phyloP scores from a whole-genome alignment of 2,113 vertebrate species.

The Podiceps cristatus region DNA sequence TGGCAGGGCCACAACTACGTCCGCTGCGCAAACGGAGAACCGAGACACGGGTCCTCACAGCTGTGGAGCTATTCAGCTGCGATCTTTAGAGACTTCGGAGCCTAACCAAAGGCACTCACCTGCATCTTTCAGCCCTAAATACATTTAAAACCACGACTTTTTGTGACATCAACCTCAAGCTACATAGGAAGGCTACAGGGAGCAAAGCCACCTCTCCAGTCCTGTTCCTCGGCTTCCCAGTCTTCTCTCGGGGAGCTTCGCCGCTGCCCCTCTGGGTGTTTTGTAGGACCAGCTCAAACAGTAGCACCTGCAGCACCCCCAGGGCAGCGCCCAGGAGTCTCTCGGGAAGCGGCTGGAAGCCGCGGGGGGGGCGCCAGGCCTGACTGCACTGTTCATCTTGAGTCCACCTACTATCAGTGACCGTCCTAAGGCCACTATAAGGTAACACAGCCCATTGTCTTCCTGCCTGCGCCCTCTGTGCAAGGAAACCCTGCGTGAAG shows the following conservation, averaged over 20 bases:
- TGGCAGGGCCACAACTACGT: background rate
- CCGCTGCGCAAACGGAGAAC: background rate
- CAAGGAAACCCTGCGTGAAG: background rate
- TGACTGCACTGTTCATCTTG: background rate
- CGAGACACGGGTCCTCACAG: fast-evolving
- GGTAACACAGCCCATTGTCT: background rate
- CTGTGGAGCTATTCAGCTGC: background rate
- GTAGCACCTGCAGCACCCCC: background rate
- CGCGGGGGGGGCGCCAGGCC: background rate
- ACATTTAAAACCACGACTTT: background rate
- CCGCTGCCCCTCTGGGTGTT: background rate
- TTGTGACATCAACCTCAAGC: background rate
- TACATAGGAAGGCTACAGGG: background rate
- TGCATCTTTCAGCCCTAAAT: background rate
- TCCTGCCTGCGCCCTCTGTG: background rate
- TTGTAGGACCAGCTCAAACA: background rate
- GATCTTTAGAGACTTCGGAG: background rate
- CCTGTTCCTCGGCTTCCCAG: background rate
- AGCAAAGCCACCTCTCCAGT: background rate
- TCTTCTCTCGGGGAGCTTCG: background rate
- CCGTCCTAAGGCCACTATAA: background rate
- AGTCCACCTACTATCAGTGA: background rate
- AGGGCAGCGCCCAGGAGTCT: background rate
- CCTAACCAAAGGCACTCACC: background rate
- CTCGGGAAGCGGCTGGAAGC: background rate